Percentiles rank a stretch among this genome's conserved stretches.
These are phyloP conservation scores for Tokudaia muenninki DNA, from an alignment of 2,797 vertebrate species.

Conservation along the genomic window DNA sequence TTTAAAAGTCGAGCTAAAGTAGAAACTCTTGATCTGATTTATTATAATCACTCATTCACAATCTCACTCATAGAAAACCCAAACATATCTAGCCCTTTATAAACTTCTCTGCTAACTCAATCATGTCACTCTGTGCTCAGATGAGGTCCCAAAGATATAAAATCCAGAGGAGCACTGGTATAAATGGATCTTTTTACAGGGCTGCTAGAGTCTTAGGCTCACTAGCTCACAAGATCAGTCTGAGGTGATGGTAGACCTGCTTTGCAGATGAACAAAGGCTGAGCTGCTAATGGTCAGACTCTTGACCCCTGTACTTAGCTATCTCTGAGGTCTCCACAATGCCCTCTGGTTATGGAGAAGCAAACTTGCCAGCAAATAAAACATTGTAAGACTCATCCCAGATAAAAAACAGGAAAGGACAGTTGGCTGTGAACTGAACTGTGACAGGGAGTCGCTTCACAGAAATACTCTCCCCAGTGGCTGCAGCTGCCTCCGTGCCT, in stretches of 20 bases:
- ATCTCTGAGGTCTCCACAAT: neutral
- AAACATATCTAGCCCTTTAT: neutral
- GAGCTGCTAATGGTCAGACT: rapidly evolving
- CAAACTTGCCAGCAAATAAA: conserved; percentile 86
- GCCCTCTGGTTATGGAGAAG: conserved; percentile 81
- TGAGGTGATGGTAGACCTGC: neutral
- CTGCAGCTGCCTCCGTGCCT: conserved; percentile 84
- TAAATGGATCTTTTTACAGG: neutral
- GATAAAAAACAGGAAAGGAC: conserved; percentile 87
- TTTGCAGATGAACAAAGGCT: conserved; percentile 4
- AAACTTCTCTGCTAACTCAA: neutral
- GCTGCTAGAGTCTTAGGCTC: neutral
- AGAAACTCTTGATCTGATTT: neutral
- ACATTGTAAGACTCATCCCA: conserved; percentile 70
- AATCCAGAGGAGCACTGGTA: neutral
- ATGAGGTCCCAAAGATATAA: neutral
- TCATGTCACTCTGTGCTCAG: neutral
- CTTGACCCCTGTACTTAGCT: neutral
- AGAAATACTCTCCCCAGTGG: conserved; percentile 55
- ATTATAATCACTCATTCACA: neutral
- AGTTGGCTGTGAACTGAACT: conserved; percentile 84
- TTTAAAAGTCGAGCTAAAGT: conserved; percentile 23
- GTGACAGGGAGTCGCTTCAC: conserved; percentile 79
- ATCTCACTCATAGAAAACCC: neutral
- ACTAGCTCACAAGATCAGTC: neutral